Percentiles rank a stretch among this genome's conserved stretches.
These are phyloP conservation scores for Drosophila saltans DNA, from an alignment of 1,140 invertebrate species.

Conservation along the genomic window DNA sequence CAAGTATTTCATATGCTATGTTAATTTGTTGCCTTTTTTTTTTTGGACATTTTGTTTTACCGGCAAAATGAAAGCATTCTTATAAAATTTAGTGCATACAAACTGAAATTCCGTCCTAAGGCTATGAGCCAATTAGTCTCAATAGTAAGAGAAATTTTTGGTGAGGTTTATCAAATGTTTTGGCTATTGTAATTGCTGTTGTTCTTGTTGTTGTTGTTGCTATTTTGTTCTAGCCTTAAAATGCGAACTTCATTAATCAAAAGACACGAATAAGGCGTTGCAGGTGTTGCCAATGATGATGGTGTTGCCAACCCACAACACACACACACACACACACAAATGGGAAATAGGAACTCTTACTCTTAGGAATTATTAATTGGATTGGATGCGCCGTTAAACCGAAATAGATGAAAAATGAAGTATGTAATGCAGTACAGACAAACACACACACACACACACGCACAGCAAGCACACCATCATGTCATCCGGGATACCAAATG, in stretches of 20 bases:
- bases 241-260: conserved; percentile 13
- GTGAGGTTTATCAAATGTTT: too few relatives aligned
- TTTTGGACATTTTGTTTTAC: too few relatives aligned
- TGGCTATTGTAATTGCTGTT: neutral
- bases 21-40: too few relatives aligned
- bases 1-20: too few relatives aligned
- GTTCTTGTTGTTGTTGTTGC: neutral
- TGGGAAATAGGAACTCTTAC: conserved; percentile 2
- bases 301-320: conserved; percentile 5
- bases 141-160: conserved; percentile 6
- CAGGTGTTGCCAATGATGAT: neutral
- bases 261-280: conserved; percentile 7
- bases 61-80: too few relatives aligned
- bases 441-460: neutral
- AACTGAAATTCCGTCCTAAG: too few relatives aligned
- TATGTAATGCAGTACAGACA: conserved; percentile 8
- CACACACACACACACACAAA: conserved; percentile 2
- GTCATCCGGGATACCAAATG: conserved; percentile 6
- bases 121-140: neutral
- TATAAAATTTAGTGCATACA: too few relatives aligned
- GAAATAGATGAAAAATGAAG: conserved; percentile 15
- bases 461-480: neutral
- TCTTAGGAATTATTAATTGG: neutral
- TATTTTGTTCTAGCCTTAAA: neutral
- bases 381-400: conserved; percentile 19